A percentile compares a stretch with the other conserved stretches of the same genome.
Evolutionary conservation across 2,888 invertebrate species (phyloP).

Genomic region (Graphium colonna): DNA sequence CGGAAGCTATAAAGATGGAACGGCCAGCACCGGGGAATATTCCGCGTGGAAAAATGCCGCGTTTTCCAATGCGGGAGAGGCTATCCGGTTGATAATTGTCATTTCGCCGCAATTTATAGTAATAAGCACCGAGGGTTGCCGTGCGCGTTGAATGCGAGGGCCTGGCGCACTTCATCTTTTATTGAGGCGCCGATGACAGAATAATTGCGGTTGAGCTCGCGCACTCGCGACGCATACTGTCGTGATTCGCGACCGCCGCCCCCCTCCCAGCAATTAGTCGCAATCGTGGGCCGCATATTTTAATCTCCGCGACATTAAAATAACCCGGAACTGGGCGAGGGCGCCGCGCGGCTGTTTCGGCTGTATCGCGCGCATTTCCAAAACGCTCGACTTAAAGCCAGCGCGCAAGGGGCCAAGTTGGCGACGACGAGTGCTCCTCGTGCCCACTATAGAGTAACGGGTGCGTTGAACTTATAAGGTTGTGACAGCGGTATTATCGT

Average conservation of each 20-base stretch:
- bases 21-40: neutral
- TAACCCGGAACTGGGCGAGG: slow-evolving; percentile 68
- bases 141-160: slow-evolving; percentile 7
- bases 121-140: slow-evolving; percentile 25
- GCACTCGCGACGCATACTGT: slow-evolving; percentile 27
- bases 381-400: slow-evolving; percentile 46
- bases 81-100: slow-evolving; percentile 21
- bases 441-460: slow-evolving; percentile 39
- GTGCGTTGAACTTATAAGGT: slow-evolving; percentile 75
- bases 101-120: slow-evolving; percentile 29
- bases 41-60: slow-evolving; percentile 27
- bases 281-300: slow-evolving; percentile 48
- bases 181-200: slow-evolving; percentile 20
- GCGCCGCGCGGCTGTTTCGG: slow-evolving; percentile 50
- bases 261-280: slow-evolving; percentile 49
- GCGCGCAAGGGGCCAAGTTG: slow-evolving; percentile 48
- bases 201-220: slow-evolving; percentile 23
- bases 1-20: slow-evolving; percentile 41
- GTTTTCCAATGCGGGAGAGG: slow-evolving; percentile 23
- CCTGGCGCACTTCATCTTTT: slow-evolving; percentile 19
- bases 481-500: slow-evolving; percentile 72
- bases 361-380: slow-evolving; percentile 53
- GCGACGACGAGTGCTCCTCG: slow-evolving; percentile 34
- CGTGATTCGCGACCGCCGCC: slow-evolving; percentile 48
- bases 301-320: slow-evolving; percentile 69